These are phyloP conservation scores for Cerastis leucographa DNA, from an alignment of 2,888 invertebrate genomes.

Conservation along the genomic window DNA sequence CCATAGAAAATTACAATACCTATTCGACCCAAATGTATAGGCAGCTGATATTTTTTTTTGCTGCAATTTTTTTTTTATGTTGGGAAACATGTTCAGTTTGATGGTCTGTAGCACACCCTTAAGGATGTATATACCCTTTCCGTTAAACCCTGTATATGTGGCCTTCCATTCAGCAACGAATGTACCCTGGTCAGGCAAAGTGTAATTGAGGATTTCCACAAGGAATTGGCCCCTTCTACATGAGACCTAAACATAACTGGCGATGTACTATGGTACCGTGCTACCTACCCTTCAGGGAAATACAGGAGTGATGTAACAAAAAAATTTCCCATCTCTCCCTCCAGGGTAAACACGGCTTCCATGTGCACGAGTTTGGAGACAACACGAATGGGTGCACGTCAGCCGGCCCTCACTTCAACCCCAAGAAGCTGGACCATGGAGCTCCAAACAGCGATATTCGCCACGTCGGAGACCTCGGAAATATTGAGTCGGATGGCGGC, in stretches of 20 bases:
- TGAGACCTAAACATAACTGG: background rate
- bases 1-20: too few relatives aligned
- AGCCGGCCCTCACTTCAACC: conserved; percentile 98
- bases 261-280: background rate
- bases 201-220: background rate
- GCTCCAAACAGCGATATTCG: conserved; percentile 93
- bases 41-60: too few relatives aligned
- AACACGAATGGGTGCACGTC: conserved; percentile 99
- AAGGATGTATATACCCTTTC: too few relatives aligned
- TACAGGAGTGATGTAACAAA: background rate
- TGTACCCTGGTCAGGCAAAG: background rate
- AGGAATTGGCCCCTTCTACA: background rate
- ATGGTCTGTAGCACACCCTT: too few relatives aligned
- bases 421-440: conserved; percentile 95
- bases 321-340: conserved; percentile 22
- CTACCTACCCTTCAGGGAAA: background rate
- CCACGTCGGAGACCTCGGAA: conserved; percentile 98
- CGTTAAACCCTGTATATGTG: too few relatives aligned
- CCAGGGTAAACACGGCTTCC: conserved; percentile 95
- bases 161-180: background rate
- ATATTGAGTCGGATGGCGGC: conserved; percentile 92
- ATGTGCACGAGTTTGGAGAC: conserved; percentile 99
- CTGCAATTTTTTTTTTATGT: too few relatives aligned
- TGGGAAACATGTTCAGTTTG: too few relatives aligned
- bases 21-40: too few relatives aligned